Base-by-base conservation (phyloP, 2,797 vertebrate genomes). In the Balearica regulorum region DNA sequence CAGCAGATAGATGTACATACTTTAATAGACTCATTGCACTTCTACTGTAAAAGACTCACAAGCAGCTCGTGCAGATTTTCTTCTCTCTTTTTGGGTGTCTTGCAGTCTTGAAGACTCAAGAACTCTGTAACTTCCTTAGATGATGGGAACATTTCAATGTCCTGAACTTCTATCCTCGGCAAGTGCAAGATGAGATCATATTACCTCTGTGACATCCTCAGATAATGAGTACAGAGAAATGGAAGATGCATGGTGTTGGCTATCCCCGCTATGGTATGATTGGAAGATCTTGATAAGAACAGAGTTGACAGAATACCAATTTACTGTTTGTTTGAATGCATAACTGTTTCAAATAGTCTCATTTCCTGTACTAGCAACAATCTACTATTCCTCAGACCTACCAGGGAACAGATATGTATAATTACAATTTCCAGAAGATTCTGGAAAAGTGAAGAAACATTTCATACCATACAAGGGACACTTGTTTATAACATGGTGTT, bases 241-340 rank as follows among this genome's bases (percentile, higher is more conserved):
- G 14, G 22, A 75, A 60, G 28, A 60, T 68, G 22, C 39, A 44
- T 69, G 25, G 13, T 37, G 16, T 18, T 57, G 33, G 10, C 17
- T 1, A 1, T 58, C 20, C 10, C 26, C 0, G 0, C 12, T 54
- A 24, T 1, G 0, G 5, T 49, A 18, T 35, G 25, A 49, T 48
- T 60, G 61, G 17, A 69, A 93, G 33, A 81, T 6, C 39, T 22
- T 61, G 53, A 62, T 54, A 75, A 73, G 57, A 14, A 29, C 26
- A n/a, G 21, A 49, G 29, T n/a, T 84, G 49, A 49, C 29, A 53
- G 57, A 78, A 84, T 84, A 57, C 2, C 0, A 16, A 65, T 58
- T 70, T 80, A 12, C 19, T 61, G 11, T 28, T 44, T 13, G 5
- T 66, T 78, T 73, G 33, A 83, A 81, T 31, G 17, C 16, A 9